Base-by-base conservation (phyloP, 2,113 vertebrate genomes). In the Hippocampus zosterae region DNA sequence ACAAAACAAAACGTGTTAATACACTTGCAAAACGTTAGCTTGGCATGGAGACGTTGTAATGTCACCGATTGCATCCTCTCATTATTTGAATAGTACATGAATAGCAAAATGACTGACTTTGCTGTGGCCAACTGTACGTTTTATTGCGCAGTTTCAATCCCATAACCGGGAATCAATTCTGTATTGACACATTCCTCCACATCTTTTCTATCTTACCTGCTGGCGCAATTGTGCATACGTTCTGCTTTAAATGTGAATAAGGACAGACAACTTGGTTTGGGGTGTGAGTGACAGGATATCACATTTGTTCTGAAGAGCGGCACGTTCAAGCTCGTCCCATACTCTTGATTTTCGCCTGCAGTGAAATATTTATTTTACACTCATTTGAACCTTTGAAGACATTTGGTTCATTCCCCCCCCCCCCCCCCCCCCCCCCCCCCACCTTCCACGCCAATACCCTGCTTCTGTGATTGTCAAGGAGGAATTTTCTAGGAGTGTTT, bases 401-500 rank as follows among this genome's bases (percentile, higher is more conserved):
- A 12, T 66, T 59, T 23, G 50, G 41, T 60, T n/a, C 16, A 61
- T 56, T 46, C 15, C 46, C 63, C 68, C 53, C n/a, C 42, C 12
- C 42, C 42, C 42, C n/a, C n/a, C n/a, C n/a, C 63, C 68, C 53
- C n/a, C 42, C 13, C 42, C 21, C 68, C 40, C 19, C 3, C 21
- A 6, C 5, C 33, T 5, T 33, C 33, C 33, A 5, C 33, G 5
- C 59, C 68, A 41, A 62, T 56, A 53, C 46, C 53, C 1, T 19
- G 57, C 60, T 42, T 57, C 50, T 57, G 46, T 57, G 48, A 76
- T 41, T 71, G 71, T 59, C 67, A 70, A 56, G 62, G 8, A 77
- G 88, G 84, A 91, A 91, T 89, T 89, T 92, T 90, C 87, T 82
- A 86, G 74, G 70, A 63, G 80, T 63, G 70, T 78, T 80, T 70